phyloP scores from a whole-genome alignment of 2,113 vertebrate genomes.

The Gobiocypris rarus region DNA sequence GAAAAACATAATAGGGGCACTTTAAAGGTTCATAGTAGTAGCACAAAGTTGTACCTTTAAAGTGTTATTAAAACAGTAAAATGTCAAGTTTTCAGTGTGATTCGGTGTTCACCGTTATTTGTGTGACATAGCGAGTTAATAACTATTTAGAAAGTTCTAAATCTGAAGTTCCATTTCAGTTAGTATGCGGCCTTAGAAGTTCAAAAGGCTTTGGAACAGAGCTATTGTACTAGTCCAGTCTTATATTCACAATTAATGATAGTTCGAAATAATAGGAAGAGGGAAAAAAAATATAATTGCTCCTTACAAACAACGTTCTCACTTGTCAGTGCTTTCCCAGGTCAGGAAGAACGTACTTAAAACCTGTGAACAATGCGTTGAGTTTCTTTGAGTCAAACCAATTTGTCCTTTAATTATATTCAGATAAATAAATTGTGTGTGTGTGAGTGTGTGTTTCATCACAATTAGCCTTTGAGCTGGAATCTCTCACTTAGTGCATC shows the following conservation, averaged over 20 bases:
- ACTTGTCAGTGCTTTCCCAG: background rate
- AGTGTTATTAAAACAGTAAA: background rate
- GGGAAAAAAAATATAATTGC: background rate
- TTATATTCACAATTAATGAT: background rate
- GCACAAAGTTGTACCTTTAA: too few species aligned
- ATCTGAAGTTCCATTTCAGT: background rate
- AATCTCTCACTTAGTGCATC: background rate
- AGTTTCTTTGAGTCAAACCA: background rate
- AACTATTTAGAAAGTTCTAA: background rate
- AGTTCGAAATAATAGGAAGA: background rate
- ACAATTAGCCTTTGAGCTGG: constrained; percentile 28
- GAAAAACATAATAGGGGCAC: too few species aligned
- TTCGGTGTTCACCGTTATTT: background rate
- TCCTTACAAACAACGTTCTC: background rate
- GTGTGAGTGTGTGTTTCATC: background rate
- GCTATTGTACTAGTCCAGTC: background rate
- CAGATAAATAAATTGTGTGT: background rate
- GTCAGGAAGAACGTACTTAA: background rate
- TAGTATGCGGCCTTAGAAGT: background rate
- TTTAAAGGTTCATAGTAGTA: too few species aligned
- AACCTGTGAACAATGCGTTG: background rate
- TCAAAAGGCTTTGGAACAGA: background rate
- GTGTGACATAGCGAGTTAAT: background rate
- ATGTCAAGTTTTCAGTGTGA: background rate
- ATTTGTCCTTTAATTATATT: constrained; percentile 28